Evolutionary conservation across 2,113 vertebrate genomes (phyloP), one percentile per base, ranked within the genome.

Genomic region (Poeciliopsis turrubarensis): DNA sequence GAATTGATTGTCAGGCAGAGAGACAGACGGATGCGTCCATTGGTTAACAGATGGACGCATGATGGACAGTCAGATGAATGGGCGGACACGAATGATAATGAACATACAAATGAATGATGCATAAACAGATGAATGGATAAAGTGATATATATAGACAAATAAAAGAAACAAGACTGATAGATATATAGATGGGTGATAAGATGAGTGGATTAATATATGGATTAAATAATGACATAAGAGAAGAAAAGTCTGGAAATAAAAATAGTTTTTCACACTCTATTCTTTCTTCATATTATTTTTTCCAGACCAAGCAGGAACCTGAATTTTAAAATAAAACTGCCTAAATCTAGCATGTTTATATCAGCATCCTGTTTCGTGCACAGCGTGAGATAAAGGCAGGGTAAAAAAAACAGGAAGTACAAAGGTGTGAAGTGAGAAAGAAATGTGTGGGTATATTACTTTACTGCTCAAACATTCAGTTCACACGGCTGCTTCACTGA

Each of bases 381-480:
- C 14, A 26, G 25, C 19, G 2, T 9, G 15, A 32, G 63, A 3
- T 15, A 19, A 78, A 25, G 2, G 1, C 7, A 41, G 4, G 12
- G 37, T 60, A 57, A 27, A 14, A 8, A 15, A 14, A 60, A 29
- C n/a, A 80, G 75, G 73, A 83, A 83, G 76, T 70, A 34, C 25
- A 67, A 75, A 83, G 74, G 77, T 89, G 78, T 79, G 39, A 78
- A 29, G 71, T 65, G 30, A 68, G 30, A 27, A 25, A 57, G 37
- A 27, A 63, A n/a, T n/a, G 75, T 19, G 65, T 65, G 66, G 61
- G 71, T 64, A 27, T 32, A 39, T 75, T 47, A 44, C 63, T 67
- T 77, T 65, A 60, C 26, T 85, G 75, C 77, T 84, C n/a, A 77
- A 64, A 86, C 86, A 57, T 77, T 81, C 73, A 76, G 68, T 72